Conservation (phyloP, 2,113 vertebrate species). For the Cyphomyrus plagiostoma region DNA sequence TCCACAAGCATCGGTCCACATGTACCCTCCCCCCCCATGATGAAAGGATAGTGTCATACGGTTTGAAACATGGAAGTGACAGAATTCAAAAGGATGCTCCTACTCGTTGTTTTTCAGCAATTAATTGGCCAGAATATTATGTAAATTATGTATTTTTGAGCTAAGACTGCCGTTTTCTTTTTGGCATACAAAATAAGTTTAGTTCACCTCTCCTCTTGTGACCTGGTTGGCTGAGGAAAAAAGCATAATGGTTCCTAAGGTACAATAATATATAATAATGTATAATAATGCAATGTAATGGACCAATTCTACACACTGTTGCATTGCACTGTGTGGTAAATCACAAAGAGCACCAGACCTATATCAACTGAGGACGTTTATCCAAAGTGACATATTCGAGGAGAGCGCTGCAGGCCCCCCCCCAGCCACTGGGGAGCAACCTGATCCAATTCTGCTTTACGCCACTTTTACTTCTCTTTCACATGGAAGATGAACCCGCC, state of each 20-base stretch:
- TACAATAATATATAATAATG: neutral
- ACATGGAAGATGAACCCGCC: neutral
- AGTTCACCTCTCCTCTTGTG: neutral
- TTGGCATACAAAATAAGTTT: constrained; percentile 23
- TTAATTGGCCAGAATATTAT: constrained; percentile 42
- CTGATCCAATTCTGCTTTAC: neutral
- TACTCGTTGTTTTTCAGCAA: constrained; percentile 31
- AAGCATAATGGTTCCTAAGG: neutral
- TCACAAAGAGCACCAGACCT: neutral
- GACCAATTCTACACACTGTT: neutral
- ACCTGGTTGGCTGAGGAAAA: neutral
- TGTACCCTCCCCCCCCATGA: neutral
- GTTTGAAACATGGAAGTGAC: neutral
- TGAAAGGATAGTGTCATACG: neutral
- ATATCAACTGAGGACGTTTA: neutral
- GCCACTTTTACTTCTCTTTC: neutral
- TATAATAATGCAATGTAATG: neutral
- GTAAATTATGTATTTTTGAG: constrained; percentile 27
- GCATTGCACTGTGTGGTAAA: neutral
- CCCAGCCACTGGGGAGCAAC: neutral
- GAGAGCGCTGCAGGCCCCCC: neutral
- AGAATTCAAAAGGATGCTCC: constrained; percentile 32
- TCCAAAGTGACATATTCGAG: neutral
- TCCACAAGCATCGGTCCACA: constrained; percentile 25
- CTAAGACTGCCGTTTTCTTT: constrained; percentile 10